These are phyloP conservation scores for Leguminivora glycinivorella DNA, from an alignment of 1,140 invertebrate genomes.

Conservation along the genomic window DNA sequence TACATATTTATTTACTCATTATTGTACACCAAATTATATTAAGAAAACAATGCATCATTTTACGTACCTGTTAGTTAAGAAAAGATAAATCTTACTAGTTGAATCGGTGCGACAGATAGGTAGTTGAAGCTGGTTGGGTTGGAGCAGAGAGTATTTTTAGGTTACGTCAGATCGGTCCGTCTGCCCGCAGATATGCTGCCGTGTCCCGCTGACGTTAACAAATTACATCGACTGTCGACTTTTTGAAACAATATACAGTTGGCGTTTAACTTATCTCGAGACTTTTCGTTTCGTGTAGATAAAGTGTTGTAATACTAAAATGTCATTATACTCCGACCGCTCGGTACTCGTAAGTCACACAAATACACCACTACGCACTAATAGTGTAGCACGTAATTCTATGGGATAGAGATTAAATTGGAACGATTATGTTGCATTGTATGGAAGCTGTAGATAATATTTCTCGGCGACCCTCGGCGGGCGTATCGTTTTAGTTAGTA, in stretches of 20 bases:
- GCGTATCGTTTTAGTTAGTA: constrained; percentile 61
- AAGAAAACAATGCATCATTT: constrained; percentile 58
- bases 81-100: constrained; percentile 67
- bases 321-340: constrained; percentile 70
- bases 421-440: constrained; percentile 21
- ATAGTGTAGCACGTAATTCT: not conserved
- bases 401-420: constrained; percentile 3
- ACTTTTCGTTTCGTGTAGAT: constrained; percentile 74
- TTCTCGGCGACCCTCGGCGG: constrained; percentile 52
- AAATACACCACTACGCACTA: constrained; percentile 17
- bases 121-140: constrained; percentile 45
- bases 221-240: constrained; percentile 71
- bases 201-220: constrained; percentile 67
- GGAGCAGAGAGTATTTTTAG: constrained; percentile 62
- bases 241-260: constrained; percentile 76
- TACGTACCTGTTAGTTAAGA: constrained; percentile 44
- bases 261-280: constrained; percentile 74
- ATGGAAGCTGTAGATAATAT: constrained; percentile 57
- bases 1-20: too few species aligned
- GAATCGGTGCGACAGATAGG: constrained; percentile 57
- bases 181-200: constrained; percentile 44
- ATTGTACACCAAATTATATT: not conserved
- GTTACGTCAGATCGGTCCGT: constrained; percentile 47
- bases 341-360: constrained; percentile 62
- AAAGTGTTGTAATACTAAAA: constrained; percentile 77